Base-by-base conservation (phyloP, 2,113 vertebrate species). In the Thryonomys swinderianus region DNA sequence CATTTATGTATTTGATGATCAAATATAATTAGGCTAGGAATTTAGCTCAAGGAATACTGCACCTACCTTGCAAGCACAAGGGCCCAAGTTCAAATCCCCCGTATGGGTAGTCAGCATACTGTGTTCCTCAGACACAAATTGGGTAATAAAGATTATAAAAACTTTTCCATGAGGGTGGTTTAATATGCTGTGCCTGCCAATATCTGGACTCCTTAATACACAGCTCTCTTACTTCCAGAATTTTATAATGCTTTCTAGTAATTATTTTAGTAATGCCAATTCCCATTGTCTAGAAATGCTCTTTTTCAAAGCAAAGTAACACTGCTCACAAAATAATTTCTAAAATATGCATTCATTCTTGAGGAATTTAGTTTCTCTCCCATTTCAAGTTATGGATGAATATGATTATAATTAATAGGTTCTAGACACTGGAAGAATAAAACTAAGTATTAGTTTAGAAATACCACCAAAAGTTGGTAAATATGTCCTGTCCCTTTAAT, bases 171-270 rank as follows among this genome's bases (percentile, higher is more conserved):
- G 42, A 91, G 21, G 67, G 37, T 66, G 34, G 59, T n/a, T 71
- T 88, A 67, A 64, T 51, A 87, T n/a, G 25, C 16, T 80, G 0
- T 90, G 37, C 73, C 80, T 82, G 37, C 20, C 51, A 94, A 89
- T 69, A 89, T 85, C 48, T 30, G 91, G 42, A 51, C 18, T 76
- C 51, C 91, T 85, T 80, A 74, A 88, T 93, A 84, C 0, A 76
- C 51, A 81, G 62, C 21, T 81, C 53, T 74, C 53, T 40, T 17
- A 53, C 57, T 79, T 59, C 34, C 23, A 67, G n/a, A 92, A 92
- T 79, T 95, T 95, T 94, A 88, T 53, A 81, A 17, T 25, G 23
- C 55, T 71, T 92, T 86, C 45, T 88, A 85, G 80, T 10, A 61
- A 18, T 30, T 73, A 80, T 76, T 48, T 53, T 2, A 10, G 59